Evolutionary conservation across 2,113 vertebrate genomes (phyloP), one percentile per base, ranked within the genome.

Genomic region (Thalassoma bifasciatum): DNA sequence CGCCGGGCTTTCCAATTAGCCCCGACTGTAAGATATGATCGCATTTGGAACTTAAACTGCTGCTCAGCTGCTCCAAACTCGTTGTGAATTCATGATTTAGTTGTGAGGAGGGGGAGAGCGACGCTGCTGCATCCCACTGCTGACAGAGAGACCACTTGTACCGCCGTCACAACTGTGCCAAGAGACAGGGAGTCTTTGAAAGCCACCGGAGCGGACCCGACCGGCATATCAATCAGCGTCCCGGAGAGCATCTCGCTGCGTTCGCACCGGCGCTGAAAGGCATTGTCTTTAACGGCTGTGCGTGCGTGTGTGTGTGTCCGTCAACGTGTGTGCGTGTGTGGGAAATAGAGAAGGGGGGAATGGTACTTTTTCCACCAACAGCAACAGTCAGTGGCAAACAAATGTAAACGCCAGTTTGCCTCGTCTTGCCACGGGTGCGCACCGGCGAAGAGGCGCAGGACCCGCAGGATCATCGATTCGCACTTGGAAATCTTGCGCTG

Each of bases 211-310:
- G 90, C 83, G 86, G 80, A 93, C 86, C 87, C 66, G 89, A 88
- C 74, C 85, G 72, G 93, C 93, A 94, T 94, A 92, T 90, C 92
- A 94, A 94, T 89, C 89, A 94, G 87, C 75, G 86, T 89, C 88
- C 86, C 79, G 74, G 74, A 67, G 75, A 88, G 81, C 71, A 52
- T 46, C 65, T 74, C 68, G 61, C 75, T 63, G 50, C 73, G 58
- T 37, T 71, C 64, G 74, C 61, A 64, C 71, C 61, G 65, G 62
- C 49, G 53, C 70, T 50, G 61, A 75, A 75, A 73, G 67, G 65
- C 81, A 67, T 70, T 65, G 59, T 82, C 50, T 77, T n/a, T 23
- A 26, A 72, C 68, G 75, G 58, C 57, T 30, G 62, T 5, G 50
- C 19, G 51, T 24, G 73, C 19, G 63, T 22, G 22, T 12, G 68